Percentiles rank a stretch among this genome's conserved stretches.
Conservation (phyloP, 92 coral and sea anemone species). For the Parazoanthus atlanticus region DNA sequence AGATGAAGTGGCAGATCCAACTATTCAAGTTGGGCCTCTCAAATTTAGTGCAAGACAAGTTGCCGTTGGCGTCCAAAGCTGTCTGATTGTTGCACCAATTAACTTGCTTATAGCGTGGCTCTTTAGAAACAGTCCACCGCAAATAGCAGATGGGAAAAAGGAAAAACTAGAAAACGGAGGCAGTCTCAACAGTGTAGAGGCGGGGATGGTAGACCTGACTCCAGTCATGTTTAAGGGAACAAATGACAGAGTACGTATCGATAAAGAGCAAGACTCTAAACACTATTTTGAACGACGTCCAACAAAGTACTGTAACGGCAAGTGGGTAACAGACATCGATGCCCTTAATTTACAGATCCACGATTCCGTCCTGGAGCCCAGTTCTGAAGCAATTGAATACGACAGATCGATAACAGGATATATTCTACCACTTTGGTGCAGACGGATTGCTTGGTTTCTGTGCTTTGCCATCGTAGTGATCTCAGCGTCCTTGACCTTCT, state of each 20-base stretch:
- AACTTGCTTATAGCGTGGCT: constrained; percentile 47
- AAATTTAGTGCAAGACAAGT: constrained; percentile 50
- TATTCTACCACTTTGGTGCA: constrained; percentile 38
- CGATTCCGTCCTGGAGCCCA: background rate
- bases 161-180: background rate
- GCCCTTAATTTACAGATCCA: background rate
- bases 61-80: constrained; percentile 42
- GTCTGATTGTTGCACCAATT: constrained; percentile 41
- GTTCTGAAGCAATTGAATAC: background rate
- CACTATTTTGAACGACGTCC: background rate
- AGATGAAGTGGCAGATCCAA: constrained; percentile 26
- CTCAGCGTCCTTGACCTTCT: constrained; percentile 42
- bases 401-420: background rate
- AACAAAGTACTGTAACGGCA: background rate
- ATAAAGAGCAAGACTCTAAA: background rate
- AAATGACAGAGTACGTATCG: background rate
- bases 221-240: background rate
- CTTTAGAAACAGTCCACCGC: constrained; percentile 45
- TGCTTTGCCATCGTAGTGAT: constrained; percentile 32
- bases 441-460: constrained; percentile 39
- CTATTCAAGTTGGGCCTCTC: constrained; percentile 46
- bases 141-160: background rate
- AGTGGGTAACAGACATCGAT: background rate
- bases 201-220: background rate
- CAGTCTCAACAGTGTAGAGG: background rate